phyloP scores from a whole-genome alignment of 2,797 vertebrate genomes.

The Eulemur mongoz region DNA sequence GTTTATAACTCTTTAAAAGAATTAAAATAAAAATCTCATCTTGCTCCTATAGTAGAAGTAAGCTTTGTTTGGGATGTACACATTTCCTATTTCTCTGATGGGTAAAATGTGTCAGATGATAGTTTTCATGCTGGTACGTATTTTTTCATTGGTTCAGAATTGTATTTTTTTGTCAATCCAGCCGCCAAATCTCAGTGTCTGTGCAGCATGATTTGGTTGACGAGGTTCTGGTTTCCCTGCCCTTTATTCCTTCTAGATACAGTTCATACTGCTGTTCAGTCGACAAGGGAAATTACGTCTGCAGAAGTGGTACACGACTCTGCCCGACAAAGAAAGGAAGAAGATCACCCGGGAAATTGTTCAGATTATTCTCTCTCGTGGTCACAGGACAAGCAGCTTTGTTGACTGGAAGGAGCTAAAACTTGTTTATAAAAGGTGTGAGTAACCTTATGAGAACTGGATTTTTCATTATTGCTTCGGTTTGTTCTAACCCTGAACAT shows the following conservation, averaged over 20 bases:
- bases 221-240: not conserved
- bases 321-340: conserved; percentile 95
- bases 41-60: not conserved
- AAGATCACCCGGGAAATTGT: conserved; percentile 96
- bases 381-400: conserved; percentile 95
- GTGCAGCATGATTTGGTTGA: not conserved
- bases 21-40: not conserved
- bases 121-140: not conserved
- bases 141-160: not conserved
- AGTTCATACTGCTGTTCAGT: conserved; percentile 98
- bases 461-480: not conserved
- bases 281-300: conserved; percentile 97
- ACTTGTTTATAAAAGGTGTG: conserved; percentile 98
- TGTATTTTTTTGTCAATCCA: not conserved
- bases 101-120: not conserved
- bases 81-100: not conserved
- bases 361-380: conserved; percentile 92
- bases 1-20: not conserved
- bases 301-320: conserved; percentile 96
- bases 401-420: conserved; percentile 98
- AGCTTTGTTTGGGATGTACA: not conserved
- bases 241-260: conserved; percentile 89
- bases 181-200: not conserved
- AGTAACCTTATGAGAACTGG: conserved; percentile 81
- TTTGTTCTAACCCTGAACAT: not conserved